Percentiles rank a stretch among this genome's conserved stretches.
phyloP scores from a whole-genome alignment of 2,888 invertebrate species.

The Epinotia bilunana region DNA sequence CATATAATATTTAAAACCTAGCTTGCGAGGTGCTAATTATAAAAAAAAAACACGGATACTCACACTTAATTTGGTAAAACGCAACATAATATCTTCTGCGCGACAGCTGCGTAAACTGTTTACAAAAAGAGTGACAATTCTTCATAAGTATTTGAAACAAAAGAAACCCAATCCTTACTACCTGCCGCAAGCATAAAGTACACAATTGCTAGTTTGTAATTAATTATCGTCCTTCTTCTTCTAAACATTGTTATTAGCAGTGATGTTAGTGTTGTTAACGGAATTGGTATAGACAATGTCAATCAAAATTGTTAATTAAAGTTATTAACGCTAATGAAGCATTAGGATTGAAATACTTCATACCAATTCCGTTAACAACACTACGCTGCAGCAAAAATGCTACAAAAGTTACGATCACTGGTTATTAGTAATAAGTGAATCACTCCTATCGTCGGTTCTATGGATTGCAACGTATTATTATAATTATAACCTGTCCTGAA shows the following conservation, averaged over 20 bases:
- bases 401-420: no score
- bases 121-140: neutral
- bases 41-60: neutral
- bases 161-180: neutral
- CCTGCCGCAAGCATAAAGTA: neutral
- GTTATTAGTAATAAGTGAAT: conserved; percentile 5
- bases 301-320: no score
- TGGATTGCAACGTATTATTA: neutral
- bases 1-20: no score
- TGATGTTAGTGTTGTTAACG: no score
- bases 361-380: no score
- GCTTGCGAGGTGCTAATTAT: neutral
- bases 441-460: conserved; percentile 3
- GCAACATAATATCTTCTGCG: no score
- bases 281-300: no score
- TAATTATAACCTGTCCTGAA: conserved; percentile 22
- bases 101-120: neutral
- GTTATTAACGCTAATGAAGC: no score
- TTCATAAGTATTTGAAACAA: neutral
- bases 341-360: no score
- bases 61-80: no score
- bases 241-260: neutral
- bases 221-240: neutral
- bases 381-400: no score
- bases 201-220: neutral